A percentile compares a stretch with the other conserved stretches of the same genome.
phyloP scores from a whole-genome alignment of 2,888 invertebrate genomes.

The Furcula furcula region DNA sequence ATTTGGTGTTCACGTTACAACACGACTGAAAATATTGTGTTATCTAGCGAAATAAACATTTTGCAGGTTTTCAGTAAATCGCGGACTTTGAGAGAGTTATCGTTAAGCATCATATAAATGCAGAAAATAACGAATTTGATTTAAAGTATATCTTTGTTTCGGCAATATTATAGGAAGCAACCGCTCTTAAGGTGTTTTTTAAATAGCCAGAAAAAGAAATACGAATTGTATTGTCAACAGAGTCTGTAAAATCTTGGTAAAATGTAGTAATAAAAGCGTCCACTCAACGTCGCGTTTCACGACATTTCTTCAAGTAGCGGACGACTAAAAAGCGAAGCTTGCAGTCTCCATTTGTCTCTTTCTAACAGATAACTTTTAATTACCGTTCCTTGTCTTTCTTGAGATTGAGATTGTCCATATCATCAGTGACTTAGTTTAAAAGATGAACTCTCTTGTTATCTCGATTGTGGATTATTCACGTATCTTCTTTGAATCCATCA shows the following conservation, averaged over 20 bases:
- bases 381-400: slow-evolving; percentile 41
- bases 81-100: not conserved
- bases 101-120: not conserved
- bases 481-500: slow-evolving; percentile 36
- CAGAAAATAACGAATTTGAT: slow-evolving; percentile 1
- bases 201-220: slow-evolving; percentile 20
- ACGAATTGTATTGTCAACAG: slow-evolving; percentile 31
- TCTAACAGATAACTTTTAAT: slow-evolving; percentile 36
- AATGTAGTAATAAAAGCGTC: slow-evolving; percentile 52
- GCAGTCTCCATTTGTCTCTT: slow-evolving; percentile 39
- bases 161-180: slow-evolving; percentile 1
- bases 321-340: slow-evolving; percentile 31
- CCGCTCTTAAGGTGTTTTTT: slow-evolving; percentile 13
- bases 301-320: slow-evolving; percentile 42
- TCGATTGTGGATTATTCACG: slow-evolving; percentile 43
- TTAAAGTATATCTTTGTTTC: slow-evolving; percentile 1
- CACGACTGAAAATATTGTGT: slow-evolving; percentile 14
- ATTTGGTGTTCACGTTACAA: slow-evolving; percentile 40
- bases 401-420: slow-evolving; percentile 35
- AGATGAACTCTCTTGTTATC: slow-evolving; percentile 55
- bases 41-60: slow-evolving; percentile 19
- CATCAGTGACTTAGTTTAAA: slow-evolving; percentile 44
- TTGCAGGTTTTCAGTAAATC: slow-evolving; percentile 4
- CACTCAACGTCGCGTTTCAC: slow-evolving; percentile 48
- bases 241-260: no score